phyloP scores from a whole-genome alignment of 2,888 invertebrate genomes.

The Synanthedon formicaeformis region DNA sequence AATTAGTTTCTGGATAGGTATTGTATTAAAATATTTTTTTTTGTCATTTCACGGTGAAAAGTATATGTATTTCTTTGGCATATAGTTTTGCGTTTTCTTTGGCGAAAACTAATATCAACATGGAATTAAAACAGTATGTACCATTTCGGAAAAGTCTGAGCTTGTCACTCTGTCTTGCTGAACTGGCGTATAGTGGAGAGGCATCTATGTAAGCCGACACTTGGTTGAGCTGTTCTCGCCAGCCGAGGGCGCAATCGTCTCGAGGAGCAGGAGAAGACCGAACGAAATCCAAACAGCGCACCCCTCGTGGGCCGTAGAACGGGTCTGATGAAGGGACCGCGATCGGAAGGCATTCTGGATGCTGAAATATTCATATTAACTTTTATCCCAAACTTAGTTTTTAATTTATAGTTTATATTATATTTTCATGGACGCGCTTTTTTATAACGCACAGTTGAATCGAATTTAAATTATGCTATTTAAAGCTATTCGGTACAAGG shows the following conservation, averaged over 20 bases:
- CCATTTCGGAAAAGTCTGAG: slow-evolving; percentile 83
- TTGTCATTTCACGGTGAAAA: no score
- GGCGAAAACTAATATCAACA: not conserved
- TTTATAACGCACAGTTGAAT: no score
- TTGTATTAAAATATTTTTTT: no score
- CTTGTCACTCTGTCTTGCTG: slow-evolving; percentile 77
- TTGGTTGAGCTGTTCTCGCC: slow-evolving; percentile 88
- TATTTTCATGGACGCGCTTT: no score
- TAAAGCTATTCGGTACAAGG: no score
- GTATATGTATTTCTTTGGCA: no score
- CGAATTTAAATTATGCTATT: no score
- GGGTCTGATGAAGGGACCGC: slow-evolving; percentile 78
- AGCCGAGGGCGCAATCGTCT: slow-evolving; percentile 83
- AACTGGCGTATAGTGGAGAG: slow-evolving; percentile 85
- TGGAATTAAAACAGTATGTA: slow-evolving; percentile 19
- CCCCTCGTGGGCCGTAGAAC: slow-evolving; percentile 77
- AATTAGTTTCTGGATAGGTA: no score
- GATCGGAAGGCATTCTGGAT: slow-evolving; percentile 89
- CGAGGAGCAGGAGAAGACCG: slow-evolving; percentile 85
- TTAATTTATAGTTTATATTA: no score
- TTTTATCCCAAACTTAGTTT: no score
- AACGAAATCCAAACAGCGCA: slow-evolving; percentile 85
- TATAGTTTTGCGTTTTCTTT: no score
- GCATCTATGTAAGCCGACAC: slow-evolving; percentile 85
- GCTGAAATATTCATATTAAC: slow-evolving; percentile 47